Evolutionary conservation across 2,113 vertebrate genomes (phyloP).

Genomic region (Prunella fulvescens): DNA sequence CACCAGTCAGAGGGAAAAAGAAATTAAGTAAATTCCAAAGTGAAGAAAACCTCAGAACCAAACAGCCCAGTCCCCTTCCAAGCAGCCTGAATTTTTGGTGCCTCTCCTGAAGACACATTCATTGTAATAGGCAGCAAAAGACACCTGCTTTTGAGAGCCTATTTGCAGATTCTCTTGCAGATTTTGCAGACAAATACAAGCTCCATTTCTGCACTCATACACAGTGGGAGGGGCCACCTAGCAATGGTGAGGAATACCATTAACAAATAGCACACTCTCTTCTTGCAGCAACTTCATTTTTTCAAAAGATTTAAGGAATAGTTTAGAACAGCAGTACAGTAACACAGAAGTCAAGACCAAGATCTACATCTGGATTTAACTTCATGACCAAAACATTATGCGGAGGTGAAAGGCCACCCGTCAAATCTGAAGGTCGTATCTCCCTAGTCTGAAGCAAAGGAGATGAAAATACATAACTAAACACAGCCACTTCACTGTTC

Average conservation of each 20-base stretch:
- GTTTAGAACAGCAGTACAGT: neutral
- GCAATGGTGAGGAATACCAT: neutral
- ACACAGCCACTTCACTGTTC: neutral
- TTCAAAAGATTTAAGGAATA: neutral
- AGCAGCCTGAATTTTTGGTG: neutral
- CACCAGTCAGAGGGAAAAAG: neutral
- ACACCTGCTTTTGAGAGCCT: neutral
- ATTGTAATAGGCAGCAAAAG: rapidly evolving
- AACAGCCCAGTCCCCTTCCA: neutral
- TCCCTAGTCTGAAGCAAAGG: neutral
- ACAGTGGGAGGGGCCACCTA: neutral
- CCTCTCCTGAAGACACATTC: neutral
- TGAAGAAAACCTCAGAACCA: neutral
- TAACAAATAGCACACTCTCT: neutral
- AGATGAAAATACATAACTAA: neutral
- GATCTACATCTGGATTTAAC: neutral
- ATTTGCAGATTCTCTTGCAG: neutral
- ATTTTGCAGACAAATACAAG: neutral
- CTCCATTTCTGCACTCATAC: neutral
- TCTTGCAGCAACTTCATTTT: neutral
- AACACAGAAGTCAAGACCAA: neutral
- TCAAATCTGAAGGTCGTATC: neutral
- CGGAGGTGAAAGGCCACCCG: neutral
- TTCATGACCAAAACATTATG: neutral
- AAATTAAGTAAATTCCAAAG: neutral